phyloP scores from a whole-genome alignment of 1,140 invertebrate species.

The Portunus trituberculatus region DNA sequence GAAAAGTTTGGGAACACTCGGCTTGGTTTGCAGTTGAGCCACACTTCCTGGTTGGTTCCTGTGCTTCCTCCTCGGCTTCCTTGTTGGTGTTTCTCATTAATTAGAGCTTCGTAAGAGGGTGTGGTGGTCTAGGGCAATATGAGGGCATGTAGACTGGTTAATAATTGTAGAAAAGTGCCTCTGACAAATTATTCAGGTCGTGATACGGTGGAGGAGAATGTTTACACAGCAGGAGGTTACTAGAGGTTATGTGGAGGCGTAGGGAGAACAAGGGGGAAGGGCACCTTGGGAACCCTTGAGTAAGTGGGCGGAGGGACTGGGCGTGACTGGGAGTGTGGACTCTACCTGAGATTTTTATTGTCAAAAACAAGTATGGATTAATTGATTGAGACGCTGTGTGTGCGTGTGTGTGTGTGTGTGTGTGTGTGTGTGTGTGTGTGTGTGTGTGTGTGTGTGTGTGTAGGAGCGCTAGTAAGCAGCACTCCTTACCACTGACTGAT shows the following conservation, averaged over 20 bases:
- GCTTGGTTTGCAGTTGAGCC: no score
- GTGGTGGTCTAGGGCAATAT: background rate
- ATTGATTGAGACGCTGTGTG: constrained; percentile 30
- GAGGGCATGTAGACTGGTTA: background rate
- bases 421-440: constrained; percentile 54
- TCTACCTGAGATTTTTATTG: background rate
- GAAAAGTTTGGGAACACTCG: no score
- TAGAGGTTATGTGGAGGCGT: background rate
- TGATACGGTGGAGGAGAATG: background rate
- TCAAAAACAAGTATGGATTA: constrained; percentile 6
- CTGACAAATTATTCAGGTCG: background rate
- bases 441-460: constrained; percentile 33
- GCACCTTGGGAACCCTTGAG: no score
- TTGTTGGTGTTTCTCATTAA: background rate
- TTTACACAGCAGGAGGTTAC: background rate
- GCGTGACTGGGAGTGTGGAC: background rate
- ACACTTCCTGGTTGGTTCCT: no score
- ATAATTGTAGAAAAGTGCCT: background rate
- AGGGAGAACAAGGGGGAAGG: no score
- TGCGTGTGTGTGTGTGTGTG: constrained; percentile 51
- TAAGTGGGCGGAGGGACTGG: background rate
- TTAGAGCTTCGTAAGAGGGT: background rate
- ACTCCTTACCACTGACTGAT: background rate
- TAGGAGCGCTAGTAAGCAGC: background rate
- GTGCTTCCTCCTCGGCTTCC: background rate